Evolutionary conservation across 2,888 invertebrate genomes (phyloP), one percentile per base, ranked within the genome.

Genomic region (Amorpha juglandis): DNA sequence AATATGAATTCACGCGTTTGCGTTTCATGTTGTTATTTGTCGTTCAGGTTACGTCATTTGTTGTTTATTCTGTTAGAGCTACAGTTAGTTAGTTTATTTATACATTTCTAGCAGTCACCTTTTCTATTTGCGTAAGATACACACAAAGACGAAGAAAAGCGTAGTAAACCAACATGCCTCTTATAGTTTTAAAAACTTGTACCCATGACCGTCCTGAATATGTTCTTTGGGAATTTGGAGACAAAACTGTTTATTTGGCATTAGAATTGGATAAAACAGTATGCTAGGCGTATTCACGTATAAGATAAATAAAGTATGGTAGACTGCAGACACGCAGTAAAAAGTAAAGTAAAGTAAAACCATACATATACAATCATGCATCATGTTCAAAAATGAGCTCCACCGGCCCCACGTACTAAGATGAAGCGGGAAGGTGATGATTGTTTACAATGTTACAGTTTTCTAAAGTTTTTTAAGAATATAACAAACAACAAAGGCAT

Each of bases 61-160:
- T 45, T 38, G 38, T 38, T 38, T 38, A 38, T 38, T 38, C 38
- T 27, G 27, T 27, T 27, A 27, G 1, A 27, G 27, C 27, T 1
- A 27, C 38, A 38, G 3, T 42, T 11, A 12, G 4, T 12, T 45
- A 14, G 2, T 11, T 45, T 45, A 45, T 45, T 9, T 45, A 45
- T 45, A 12, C 11, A 11, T 45, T 14, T 45, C 14, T 19, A 58
- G 50, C 11, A 19, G 38, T 58, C 38, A 58, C 58, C 19, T 55
- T 55, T 55, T 55, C 2, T 38, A 42, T 58, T 58, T 58, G 58
- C 58, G 14, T 12, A 11, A 58, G 11, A 12, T 7, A 42, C 38
- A 19, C 42, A 58, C 12, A 6, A 42, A 58, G 58, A 21, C 19
- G 42, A 9, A 55, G 19, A 12, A 58, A 42, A 58, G 9, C 16